Evolutionary conservation across 2,888 invertebrate species (phyloP).

Genomic region (Ophonus ardosiacus): DNA sequence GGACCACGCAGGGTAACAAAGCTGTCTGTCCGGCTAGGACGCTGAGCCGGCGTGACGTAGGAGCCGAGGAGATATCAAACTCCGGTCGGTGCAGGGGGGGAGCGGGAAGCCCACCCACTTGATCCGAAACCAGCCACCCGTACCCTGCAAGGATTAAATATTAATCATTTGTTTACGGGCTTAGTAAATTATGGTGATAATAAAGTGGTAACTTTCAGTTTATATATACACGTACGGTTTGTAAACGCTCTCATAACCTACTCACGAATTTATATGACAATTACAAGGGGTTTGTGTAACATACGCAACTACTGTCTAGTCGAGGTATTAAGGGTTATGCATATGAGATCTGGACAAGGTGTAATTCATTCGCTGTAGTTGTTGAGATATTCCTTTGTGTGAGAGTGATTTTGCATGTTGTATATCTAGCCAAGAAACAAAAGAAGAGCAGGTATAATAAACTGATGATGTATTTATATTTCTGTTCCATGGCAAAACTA

Average conservation of each 20-base stretch:
- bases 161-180: slow-evolving; percentile 50
- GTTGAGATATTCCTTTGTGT: background rate
- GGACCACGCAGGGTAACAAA: slow-evolving; percentile 74
- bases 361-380: background rate
- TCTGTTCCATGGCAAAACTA: no score
- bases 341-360: background rate
- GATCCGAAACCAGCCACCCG: background rate
- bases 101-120: background rate
- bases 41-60: slow-evolving; percentile 66
- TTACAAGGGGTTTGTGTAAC: background rate
- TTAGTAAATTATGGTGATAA: slow-evolving; percentile 31
- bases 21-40: slow-evolving; percentile 74
- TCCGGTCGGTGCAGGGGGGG: slow-evolving; percentile 56
- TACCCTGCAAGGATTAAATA: slow-evolving; percentile 51
- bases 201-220: slow-evolving; percentile 47
- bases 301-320: background rate
- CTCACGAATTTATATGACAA: slow-evolving; percentile 21
- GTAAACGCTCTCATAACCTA: slow-evolving; percentile 4
- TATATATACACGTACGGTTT: slow-evolving; percentile 21
- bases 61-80: slow-evolving; percentile 65
- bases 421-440: no score
- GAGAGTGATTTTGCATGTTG: no score
- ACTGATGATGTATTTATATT: no score
- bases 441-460: no score
- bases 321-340: background rate